Percentiles rank a stretch among this genome's conserved stretches.
Evolutionary conservation across 2,797 vertebrate genomes (phyloP).

Genomic region (Gymnothorax javanicus): DNA sequence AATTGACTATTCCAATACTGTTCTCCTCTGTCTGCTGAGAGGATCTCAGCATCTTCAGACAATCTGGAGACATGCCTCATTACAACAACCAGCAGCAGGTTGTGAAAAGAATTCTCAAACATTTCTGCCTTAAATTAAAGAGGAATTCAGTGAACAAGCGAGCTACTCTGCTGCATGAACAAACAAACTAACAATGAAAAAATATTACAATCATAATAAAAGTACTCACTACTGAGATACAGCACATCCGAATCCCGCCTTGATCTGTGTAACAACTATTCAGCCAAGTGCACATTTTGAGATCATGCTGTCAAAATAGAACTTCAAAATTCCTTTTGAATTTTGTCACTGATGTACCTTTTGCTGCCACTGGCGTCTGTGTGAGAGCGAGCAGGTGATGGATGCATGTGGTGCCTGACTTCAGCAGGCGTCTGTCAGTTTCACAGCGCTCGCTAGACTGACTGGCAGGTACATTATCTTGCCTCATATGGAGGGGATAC

Average conservation of each 20-base stretch:
- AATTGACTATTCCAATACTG: constrained; percentile 29
- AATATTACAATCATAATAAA: neutral
- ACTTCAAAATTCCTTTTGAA: neutral
- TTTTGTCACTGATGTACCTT: neutral
- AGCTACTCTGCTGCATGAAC: neutral
- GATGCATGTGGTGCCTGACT: neutral
- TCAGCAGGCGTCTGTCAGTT: constrained; percentile 21
- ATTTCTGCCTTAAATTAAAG: constrained; percentile 43
- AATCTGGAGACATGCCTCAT: constrained; percentile 52
- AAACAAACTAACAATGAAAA: neutral
- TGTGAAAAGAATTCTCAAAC: constrained; percentile 32
- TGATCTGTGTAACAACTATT: neutral
- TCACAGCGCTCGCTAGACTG: neutral
- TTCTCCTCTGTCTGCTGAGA: constrained; percentile 22
- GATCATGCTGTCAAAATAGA: constrained; percentile 11
- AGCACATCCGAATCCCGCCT: neutral
- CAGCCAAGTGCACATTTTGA: neutral
- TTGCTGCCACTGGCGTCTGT: neutral
- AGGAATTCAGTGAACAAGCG: neutral
- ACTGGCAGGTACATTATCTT: neutral
- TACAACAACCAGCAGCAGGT: constrained; percentile 49
- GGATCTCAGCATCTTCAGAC: constrained; percentile 44
- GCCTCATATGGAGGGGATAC: neutral
- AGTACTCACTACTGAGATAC: neutral
- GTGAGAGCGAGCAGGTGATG: constrained; percentile 9